phyloP scores from a whole-genome alignment of 1,140 invertebrate genomes.

The Helicoverpa zea region DNA sequence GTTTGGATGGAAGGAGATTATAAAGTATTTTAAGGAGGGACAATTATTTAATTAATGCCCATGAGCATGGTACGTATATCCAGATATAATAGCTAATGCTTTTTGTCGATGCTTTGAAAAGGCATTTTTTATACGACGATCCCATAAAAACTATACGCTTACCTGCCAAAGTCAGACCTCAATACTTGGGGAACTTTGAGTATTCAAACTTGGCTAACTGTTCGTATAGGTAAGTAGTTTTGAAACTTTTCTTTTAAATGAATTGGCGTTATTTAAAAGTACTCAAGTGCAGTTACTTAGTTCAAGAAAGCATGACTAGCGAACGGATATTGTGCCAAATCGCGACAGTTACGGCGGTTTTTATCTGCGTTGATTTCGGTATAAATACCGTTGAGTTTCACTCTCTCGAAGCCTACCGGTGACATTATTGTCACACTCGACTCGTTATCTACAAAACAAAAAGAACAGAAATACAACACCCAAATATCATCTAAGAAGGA shows the following conservation, averaged over 20 bases:
- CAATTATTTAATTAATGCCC: too few relatives aligned
- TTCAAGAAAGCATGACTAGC: slow-evolving; percentile 56
- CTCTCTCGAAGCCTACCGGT: not conserved
- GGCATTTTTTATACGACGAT: slow-evolving; percentile 25
- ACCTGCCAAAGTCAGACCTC: slow-evolving; percentile 27
- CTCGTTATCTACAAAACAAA: not conserved
- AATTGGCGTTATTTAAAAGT: slow-evolving; percentile 17
- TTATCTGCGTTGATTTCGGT: slow-evolving; percentile 18
- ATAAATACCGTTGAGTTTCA: slow-evolving; percentile 25
- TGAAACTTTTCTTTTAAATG: slow-evolving; percentile 13
- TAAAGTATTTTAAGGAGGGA: not conserved
- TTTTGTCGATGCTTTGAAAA: slow-evolving; percentile 31
- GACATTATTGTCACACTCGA: not conserved
- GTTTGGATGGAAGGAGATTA: not conserved
- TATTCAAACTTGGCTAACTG: not conserved
- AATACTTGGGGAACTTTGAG: not conserved
- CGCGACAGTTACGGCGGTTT: slow-evolving; percentile 18
- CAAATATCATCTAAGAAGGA: not conserved
- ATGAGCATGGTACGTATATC: too few relatives aligned
- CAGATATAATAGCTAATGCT: slow-evolving; percentile 5
- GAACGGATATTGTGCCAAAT: slow-evolving; percentile 30
- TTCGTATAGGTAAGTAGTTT: not conserved
- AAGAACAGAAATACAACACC: not conserved
- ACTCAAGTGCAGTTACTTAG: slow-evolving; percentile 47
- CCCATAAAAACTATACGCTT: slow-evolving; percentile 33